Percentiles rank a stretch among this genome's conserved stretches.
These are phyloP conservation scores for Asteroscopus sphinx DNA, from an alignment of 2,888 invertebrate species.

Conservation along the genomic window DNA sequence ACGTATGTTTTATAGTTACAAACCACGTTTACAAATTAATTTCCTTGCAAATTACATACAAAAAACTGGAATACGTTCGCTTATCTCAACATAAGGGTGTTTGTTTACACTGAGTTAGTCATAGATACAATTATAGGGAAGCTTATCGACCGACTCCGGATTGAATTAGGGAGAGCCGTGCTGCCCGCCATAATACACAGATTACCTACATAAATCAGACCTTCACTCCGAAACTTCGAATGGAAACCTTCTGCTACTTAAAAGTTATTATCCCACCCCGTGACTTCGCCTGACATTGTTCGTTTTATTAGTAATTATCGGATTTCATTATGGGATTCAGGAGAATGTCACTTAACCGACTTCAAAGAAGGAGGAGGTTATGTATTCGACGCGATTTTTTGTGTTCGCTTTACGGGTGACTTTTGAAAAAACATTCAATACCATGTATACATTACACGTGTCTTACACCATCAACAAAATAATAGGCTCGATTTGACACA, in stretches of 20 bases:
- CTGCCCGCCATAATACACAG: slow-evolving; percentile 63
- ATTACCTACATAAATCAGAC: slow-evolving; percentile 71
- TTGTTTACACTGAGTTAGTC: slow-evolving; percentile 41
- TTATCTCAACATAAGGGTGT: slow-evolving; percentile 36
- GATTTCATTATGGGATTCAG: slow-evolving; percentile 17
- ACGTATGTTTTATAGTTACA: slow-evolving; percentile 2
- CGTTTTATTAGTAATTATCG: slow-evolving; percentile 35
- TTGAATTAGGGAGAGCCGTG: slow-evolving; percentile 60
- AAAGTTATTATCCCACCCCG: slow-evolving; percentile 51
- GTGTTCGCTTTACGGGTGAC: no score
- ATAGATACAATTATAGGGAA: slow-evolving; percentile 48
- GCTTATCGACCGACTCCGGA: slow-evolving; percentile 54
- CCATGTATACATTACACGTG: no score
- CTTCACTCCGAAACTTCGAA: slow-evolving; percentile 63
- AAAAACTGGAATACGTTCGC: slow-evolving; percentile 18
- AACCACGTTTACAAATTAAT: slow-evolving; percentile 29
- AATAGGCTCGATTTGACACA: no score
- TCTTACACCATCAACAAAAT: no score
- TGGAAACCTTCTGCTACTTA: slow-evolving; percentile 53
- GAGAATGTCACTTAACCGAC: background rate
- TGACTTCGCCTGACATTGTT: slow-evolving; percentile 42
- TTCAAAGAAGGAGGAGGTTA: no score
- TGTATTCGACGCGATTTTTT: no score
- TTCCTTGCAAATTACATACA: slow-evolving; percentile 27
- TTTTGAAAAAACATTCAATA: no score